phyloP scores from a whole-genome alignment of 2,888 invertebrate genomes.

The Schizaphis graminum region DNA sequence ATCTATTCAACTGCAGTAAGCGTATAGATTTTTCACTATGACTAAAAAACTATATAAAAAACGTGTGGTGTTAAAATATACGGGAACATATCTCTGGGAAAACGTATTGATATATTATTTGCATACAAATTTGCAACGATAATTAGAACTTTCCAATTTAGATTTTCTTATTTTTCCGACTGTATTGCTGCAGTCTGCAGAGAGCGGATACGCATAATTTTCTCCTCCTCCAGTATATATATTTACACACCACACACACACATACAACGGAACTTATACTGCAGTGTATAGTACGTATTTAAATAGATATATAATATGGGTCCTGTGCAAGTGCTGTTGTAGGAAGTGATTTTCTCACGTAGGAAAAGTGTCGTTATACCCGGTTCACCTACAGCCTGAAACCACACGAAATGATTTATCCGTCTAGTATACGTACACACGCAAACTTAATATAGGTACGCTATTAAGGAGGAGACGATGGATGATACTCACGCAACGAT shows the following conservation, averaged over 20 bases:
- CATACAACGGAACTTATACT: neutral
- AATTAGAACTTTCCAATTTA: slow-evolving; percentile 29
- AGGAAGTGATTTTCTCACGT: slow-evolving; percentile 55
- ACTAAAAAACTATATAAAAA: neutral
- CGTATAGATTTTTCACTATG: neutral
- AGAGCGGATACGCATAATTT: neutral
- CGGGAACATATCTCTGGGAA: neutral
- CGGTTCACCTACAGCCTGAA: slow-evolving; percentile 64
- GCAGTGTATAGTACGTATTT: neutral
- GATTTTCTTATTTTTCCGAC: slow-evolving; percentile 41
- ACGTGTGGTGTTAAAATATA: neutral
- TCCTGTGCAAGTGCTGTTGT: neutral
- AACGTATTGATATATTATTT: neutral
- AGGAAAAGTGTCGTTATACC: slow-evolving; percentile 53
- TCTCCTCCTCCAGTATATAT: neutral
- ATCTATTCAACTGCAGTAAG: neutral
- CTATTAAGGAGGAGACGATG: slow-evolving; percentile 14
- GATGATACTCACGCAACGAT: neutral
- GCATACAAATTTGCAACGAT: neutral
- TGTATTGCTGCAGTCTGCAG: neutral
- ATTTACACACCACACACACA: neutral
- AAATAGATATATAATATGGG: neutral
- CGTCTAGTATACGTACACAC: neutral
- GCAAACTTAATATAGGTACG: neutral
- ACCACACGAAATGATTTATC: slow-evolving; percentile 52